Evolutionary conservation across 2,797 vertebrate species (phyloP).

Genomic region (Vultur gryphus): DNA sequence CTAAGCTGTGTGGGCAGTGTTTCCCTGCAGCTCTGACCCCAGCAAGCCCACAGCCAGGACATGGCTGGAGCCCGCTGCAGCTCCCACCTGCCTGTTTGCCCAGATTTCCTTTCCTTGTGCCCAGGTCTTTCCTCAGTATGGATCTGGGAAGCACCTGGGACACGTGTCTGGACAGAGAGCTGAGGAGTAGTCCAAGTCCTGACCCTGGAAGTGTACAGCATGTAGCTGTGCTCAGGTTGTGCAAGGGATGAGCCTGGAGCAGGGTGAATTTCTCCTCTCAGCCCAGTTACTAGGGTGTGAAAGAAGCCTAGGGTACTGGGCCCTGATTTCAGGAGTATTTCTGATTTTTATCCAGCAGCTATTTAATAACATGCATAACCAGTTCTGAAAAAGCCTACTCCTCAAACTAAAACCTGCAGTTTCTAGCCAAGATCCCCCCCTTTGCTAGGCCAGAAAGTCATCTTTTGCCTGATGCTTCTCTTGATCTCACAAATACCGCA

Average conservation of each 20-base stretch:
- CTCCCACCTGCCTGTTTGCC: neutral
- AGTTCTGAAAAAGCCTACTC: neutral
- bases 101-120: neutral
- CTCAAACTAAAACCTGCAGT: neutral
- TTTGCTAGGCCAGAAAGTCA: neutral
- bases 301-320: neutral
- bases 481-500: neutral
- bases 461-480: neutral
- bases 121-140: neutral
- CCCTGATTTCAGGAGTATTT: neutral
- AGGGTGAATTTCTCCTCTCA: neutral
- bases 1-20: neutral
- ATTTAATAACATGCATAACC: neutral
- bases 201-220: rapidly evolving
- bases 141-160: neutral
- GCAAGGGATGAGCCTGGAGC: neutral
- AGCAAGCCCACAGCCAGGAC: neutral
- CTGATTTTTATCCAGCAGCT: neutral
- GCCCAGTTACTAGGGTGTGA: neutral
- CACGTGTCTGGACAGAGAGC: rapidly evolving
- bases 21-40: neutral
- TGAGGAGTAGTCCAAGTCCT: neutral
- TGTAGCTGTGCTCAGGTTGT: neutral
- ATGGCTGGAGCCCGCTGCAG: neutral
- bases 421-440: neutral